Evolutionary conservation across 2,797 vertebrate species (phyloP).

Genomic region (Silurus lanzhouensis): DNA sequence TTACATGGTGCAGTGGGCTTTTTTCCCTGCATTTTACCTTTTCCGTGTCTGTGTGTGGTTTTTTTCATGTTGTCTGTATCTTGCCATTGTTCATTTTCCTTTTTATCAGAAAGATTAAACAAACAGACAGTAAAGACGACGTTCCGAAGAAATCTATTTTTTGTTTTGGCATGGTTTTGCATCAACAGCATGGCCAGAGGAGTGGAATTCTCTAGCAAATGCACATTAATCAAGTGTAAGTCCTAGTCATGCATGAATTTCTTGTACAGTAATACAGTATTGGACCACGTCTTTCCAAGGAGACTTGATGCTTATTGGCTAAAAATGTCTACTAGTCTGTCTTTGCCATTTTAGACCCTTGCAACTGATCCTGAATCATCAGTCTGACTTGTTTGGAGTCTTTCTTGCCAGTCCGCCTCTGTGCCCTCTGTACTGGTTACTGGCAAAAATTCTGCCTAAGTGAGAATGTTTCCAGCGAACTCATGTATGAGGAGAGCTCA

Average conservation of each 20-base stretch:
- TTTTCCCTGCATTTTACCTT: constrained; percentile 69
- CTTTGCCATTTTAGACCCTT: background rate
- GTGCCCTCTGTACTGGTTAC: background rate
- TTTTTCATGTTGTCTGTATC: constrained; percentile 60
- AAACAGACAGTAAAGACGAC: constrained; percentile 18
- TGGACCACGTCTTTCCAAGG: background rate
- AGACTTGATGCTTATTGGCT: background rate
- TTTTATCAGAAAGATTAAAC: constrained; percentile 39
- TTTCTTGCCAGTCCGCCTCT: background rate
- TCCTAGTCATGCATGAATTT: background rate
- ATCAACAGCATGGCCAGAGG: constrained; percentile 33
- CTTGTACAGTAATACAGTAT: background rate
- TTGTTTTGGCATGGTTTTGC: constrained; percentile 32
- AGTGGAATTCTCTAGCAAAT: constrained; percentile 35
- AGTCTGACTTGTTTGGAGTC: background rate
- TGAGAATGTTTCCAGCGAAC: too few species aligned
- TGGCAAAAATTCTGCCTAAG: too few species aligned
- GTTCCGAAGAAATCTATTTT: constrained; percentile 28
- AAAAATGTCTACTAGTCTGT: background rate
- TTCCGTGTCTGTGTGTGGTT: constrained; percentile 62
- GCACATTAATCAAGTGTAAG: background rate
- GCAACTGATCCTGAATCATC: background rate
- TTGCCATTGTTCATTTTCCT: constrained; percentile 48
- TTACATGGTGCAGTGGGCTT: constrained; percentile 60
- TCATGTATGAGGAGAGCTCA: too few species aligned